Conservation (phyloP, 1,140 invertebrate genomes). For the Temnothorax nylanderi region DNA sequence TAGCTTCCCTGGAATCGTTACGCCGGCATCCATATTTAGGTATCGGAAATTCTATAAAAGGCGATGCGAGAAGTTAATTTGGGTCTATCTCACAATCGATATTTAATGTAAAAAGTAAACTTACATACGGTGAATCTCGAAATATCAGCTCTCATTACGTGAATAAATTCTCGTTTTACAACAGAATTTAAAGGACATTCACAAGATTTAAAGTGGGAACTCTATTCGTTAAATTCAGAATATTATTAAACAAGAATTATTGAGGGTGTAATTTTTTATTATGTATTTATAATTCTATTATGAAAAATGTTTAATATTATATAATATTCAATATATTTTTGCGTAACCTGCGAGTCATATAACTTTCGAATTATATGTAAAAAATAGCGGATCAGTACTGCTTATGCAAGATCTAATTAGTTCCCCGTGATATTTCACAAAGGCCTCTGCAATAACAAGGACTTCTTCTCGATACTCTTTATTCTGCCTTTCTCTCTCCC, state of each 20-base stretch:
- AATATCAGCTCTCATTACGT: conserved; percentile 29
- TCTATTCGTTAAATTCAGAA: background rate
- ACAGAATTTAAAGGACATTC: background rate
- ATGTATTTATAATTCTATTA: background rate
- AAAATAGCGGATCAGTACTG: background rate
- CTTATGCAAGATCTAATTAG: conserved; percentile 20
- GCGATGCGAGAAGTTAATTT: conserved; percentile 49
- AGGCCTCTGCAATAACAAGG: background rate
- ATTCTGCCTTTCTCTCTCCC: background rate
- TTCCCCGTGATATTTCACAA: background rate
- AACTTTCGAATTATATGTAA: background rate
- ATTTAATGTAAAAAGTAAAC: conserved; percentile 41
- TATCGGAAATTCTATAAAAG: conserved; percentile 62
- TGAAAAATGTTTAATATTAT: background rate
- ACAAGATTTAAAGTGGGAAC: background rate
- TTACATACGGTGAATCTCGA: background rate
- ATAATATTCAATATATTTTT: background rate
- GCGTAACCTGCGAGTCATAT: background rate
- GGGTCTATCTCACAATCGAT: conserved; percentile 28
- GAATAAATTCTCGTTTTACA: background rate
- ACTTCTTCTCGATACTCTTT: background rate
- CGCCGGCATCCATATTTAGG: conserved; percentile 55
- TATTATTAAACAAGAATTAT: background rate
- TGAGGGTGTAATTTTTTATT: background rate
- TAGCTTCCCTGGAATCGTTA: conserved; percentile 46